Percentiles rank a stretch among this genome's conserved stretches.
Conservation (phyloP, 1,140 invertebrate genomes). For the Drosophila santomea region DNA sequence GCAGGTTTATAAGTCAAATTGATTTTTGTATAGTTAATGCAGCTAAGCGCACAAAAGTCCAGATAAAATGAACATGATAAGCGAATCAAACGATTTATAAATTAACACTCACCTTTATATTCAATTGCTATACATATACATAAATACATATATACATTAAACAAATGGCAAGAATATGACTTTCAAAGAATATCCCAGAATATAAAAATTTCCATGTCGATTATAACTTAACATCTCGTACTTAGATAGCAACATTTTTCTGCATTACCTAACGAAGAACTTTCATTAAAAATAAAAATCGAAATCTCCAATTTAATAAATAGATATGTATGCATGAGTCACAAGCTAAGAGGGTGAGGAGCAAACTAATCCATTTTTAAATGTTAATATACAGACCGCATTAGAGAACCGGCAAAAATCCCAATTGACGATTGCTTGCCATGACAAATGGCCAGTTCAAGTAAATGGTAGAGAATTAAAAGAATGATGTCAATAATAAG, state of each 20-base stretch:
- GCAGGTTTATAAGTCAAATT: conserved; percentile 55
- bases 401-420: conserved; percentile 26
- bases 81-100: conserved; percentile 43
- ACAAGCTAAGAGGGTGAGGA: conserved; percentile 13
- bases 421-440: conserved; percentile 44
- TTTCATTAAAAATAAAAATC: conserved; percentile 49
- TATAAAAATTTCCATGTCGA: conserved; percentile 72
- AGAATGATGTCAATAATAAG: conserved; percentile 76
- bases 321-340: conserved; percentile 51
- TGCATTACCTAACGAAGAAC: conserved; percentile 52
- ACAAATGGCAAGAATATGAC: conserved; percentile 41
- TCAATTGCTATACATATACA: conserved; percentile 62
- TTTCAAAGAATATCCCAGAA: conserved; percentile 59
- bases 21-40: conserved; percentile 71
- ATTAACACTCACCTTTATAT: conserved; percentile 46
- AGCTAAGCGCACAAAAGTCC: conserved; percentile 78
- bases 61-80: conserved; percentile 18
- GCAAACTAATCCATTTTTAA: conserved; percentile 56
- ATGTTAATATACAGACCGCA: conserved; percentile 40
- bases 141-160: conserved; percentile 46
- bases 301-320: conserved; percentile 64
- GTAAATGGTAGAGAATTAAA: conserved; percentile 66
- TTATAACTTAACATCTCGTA: conserved; percentile 73
- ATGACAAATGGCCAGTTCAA: conserved; percentile 23
- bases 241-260: conserved; percentile 82